Percentiles rank a stretch among this genome's conserved stretches.
Conservation (phyloP, 2,113 vertebrate genomes). For the Brachyistius frenatus region DNA sequence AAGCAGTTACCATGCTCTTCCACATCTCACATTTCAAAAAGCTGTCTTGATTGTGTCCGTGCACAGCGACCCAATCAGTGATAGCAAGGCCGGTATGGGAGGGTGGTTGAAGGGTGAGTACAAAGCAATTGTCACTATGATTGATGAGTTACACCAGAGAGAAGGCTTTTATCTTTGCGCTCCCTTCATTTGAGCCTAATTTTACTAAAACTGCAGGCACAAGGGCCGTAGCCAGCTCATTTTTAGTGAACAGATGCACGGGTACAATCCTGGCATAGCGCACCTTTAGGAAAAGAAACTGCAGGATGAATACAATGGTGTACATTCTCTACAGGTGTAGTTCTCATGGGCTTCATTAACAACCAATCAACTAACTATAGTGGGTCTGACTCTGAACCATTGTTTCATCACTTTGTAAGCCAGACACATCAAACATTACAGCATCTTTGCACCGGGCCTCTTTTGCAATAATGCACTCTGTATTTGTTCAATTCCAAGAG, state of each 20-base stretch:
- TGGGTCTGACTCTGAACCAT: too few species aligned
- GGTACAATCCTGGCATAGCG: background rate
- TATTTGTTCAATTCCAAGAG: too few species aligned
- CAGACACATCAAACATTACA: too few species aligned
- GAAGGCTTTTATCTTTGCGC: slow-evolving; percentile 29
- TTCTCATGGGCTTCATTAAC: background rate
- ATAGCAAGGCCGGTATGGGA: background rate
- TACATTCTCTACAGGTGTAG: background rate
- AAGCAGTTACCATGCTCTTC: slow-evolving; percentile 19
- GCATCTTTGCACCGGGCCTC: too few species aligned
- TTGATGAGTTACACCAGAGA: slow-evolving; percentile 58
- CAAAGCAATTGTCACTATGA: slow-evolving; percentile 48
- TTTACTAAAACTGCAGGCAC: background rate
- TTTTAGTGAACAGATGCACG: slow-evolving; percentile 10
- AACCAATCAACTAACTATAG: too few species aligned
- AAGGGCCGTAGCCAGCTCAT: background rate
- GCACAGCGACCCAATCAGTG: slow-evolving; percentile 36
- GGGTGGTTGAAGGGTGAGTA: background rate
- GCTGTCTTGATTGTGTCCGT: slow-evolving; percentile 19
- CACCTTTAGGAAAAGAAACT: background rate
- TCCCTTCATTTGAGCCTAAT: background rate
- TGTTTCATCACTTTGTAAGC: too few species aligned
- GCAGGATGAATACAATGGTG: background rate
- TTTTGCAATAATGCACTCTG: too few species aligned
- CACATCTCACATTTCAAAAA: slow-evolving; percentile 31